phyloP scores from a whole-genome alignment of 2,797 vertebrate genomes.

The Sebastolobus altivelis region DNA sequence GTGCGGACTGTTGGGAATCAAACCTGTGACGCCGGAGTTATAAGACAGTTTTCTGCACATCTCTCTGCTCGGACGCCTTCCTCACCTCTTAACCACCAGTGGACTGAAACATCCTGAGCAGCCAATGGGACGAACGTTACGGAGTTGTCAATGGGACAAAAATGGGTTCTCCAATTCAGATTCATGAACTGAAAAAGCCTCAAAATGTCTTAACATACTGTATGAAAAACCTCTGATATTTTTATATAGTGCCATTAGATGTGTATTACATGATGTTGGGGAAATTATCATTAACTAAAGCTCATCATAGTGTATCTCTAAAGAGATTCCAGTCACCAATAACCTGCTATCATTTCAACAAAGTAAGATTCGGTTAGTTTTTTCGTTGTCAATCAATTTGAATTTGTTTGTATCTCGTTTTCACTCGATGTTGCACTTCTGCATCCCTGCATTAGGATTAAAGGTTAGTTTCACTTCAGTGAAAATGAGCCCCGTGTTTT shows the following conservation, averaged over 20 bases:
- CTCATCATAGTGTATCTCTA: neutral
- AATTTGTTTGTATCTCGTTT: neutral
- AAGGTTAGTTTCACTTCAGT: neutral
- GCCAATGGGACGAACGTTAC: no score
- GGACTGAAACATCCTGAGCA: neutral
- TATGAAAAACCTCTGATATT: constrained; percentile 15
- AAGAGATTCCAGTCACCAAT: neutral
- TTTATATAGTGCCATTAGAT: constrained; percentile 19
- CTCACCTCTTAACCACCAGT: neutral
- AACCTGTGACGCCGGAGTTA: neutral
- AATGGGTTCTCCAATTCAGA: neutral
- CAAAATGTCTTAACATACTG: neutral
- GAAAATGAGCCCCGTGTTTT: constrained; percentile 7
- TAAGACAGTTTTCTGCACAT: neutral
- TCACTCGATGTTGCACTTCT: neutral
- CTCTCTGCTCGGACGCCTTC: neutral
- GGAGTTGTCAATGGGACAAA: neutral
- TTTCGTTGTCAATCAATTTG: neutral
- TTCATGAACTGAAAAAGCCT: neutral
- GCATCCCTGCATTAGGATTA: neutral
- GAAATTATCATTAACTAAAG: neutral
- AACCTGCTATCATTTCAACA: neutral
- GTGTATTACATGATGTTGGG: neutral
- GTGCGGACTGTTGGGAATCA: neutral
- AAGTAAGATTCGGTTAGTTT: neutral